Base-by-base conservation (phyloP, 2,888 invertebrate genomes). In the Acleris literana region DNA sequence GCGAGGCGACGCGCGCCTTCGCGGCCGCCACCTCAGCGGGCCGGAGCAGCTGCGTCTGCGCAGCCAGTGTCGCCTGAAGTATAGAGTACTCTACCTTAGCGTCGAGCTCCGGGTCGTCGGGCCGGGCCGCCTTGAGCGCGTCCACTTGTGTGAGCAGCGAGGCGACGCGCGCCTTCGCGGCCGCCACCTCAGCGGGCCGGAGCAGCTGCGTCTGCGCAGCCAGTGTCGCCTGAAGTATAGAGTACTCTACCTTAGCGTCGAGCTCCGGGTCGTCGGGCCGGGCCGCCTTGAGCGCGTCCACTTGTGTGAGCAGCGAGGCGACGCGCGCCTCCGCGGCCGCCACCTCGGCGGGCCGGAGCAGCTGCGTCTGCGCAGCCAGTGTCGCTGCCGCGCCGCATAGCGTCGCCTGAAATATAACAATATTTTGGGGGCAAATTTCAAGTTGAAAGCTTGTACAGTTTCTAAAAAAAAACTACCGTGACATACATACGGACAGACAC, bases 21-120 rank as follows among this genome's bases (percentile, higher is more conserved):
- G n/a, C n/a, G n/a, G n/a, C n/a, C n/a, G n/a, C n/a, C n/a, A n/a
- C n/a, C n/a, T n/a, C n/a, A n/a, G n/a, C n/a, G n/a, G n/a, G n/a
- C n/a, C n/a, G n/a, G n/a, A n/a, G n/a, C n/a, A n/a, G n/a, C n/a
- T n/a, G n/a, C n/a, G n/a, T n/a, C n/a, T n/a, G n/a, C n/a, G n/a
- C n/a, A n/a, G n/a, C n/a, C n/a, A n/a, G n/a, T n/a, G n/a, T n/a
- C n/a, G n/a, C n/a, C n/a, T n/a, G n/a, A n/a, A n/a, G n/a, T n/a
- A n/a, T n/a, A n/a, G n/a, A n/a, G n/a, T n/a, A n/a, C 1, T 1
- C 29, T 72, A 95, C 95, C 91, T 95, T 96, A 64, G 94, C 94
- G 66, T 95, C 95, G 6, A 94, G 86, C 54, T 95, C 95, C 0
- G 94, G 93, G 77, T 96, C 93, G 29, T 93, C 91, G 13, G 78